These are phyloP conservation scores for Sycobia sp. DNA, from an alignment of 1,140 invertebrate species.

Conservation along the genomic window DNA sequence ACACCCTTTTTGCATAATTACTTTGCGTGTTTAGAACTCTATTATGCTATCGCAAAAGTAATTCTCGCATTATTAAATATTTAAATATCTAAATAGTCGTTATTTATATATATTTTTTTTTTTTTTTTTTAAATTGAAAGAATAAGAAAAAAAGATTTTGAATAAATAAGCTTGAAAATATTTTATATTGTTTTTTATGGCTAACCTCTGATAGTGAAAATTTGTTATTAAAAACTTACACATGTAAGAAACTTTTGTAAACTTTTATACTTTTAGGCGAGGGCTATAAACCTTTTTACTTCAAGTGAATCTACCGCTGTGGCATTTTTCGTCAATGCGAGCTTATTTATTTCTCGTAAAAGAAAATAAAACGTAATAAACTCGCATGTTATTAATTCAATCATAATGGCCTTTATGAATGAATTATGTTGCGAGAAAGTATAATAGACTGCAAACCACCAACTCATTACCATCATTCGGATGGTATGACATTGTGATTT, in stretches of 20 bases:
- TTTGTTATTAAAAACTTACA: constrained; percentile 22
- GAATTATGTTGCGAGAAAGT: constrained; percentile 34
- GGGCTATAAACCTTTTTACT: neutral
- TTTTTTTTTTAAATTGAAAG: constrained; percentile 34
- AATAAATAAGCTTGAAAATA: constrained; percentile 18
- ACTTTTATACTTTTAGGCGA: constrained; percentile 13
- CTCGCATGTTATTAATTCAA: constrained; percentile 2
- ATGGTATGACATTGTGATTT: constrained; percentile 53
- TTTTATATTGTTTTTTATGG: constrained; percentile 23
- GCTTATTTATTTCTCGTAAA: constrained; percentile 27
- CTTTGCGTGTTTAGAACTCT: too few relatives aligned
- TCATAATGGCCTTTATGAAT: constrained; percentile 31
- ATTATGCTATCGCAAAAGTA: too few relatives aligned
- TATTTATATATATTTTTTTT: too few relatives aligned
- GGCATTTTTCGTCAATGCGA: constrained; percentile 35
- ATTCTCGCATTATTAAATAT: constrained; percentile 32
- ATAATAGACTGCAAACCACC: constrained; percentile 45
- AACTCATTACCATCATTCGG: constrained; percentile 38
- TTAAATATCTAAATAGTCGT: constrained; percentile 25
- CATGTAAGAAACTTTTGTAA: constrained; percentile 21
- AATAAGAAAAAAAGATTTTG: constrained; percentile 22
- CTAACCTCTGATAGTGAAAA: constrained; percentile 34
- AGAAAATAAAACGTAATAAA: constrained; percentile 11
- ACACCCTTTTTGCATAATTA: too few relatives aligned
- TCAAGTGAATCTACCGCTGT: neutral